Base-by-base conservation (phyloP, 2,113 vertebrate species). In the Reinhardtius hippoglossoides region DNA sequence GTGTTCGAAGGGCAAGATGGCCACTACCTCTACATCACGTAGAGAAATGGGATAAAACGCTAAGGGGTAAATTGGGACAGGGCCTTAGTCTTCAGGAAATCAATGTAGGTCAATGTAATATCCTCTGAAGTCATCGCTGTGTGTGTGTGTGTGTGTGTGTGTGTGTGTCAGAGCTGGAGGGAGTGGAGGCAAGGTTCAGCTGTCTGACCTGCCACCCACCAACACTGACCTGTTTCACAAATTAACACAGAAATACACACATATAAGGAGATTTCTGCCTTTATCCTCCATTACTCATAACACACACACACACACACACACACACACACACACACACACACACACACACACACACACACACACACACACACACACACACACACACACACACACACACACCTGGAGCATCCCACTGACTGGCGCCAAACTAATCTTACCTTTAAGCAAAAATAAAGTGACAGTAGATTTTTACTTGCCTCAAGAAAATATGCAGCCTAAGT, bases 371-470 rank as follows among this genome's bases (percentile, higher is more conserved):
- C 27, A 31, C 5, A 31, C 27, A 31, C 27, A 31, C 27, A 31
- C 27, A 31, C 31, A 31, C 6, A 31, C 31, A 31, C 48, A 58
- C 50, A 74, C 37, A 69, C 67, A 78, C 60, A 84, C 40, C 63
- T 80, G 55, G 6, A 74, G 59, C 31, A 23, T 67, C 44, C 31
- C 31, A 66, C 50, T 48, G 35, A 68, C 67, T 75, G 79, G 74
- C 44, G 27, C 65, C 70, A 18, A 67, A 80, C 61, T 76, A 87
- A 85, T 87, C 79, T 72, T 9, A 71, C 40, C 58, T 76, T 35
- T 26, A 60, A 71, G 24, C 44, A 63, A 37, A 60, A 57, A 59
- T 31, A 71, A 35, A 63, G 40, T 46, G 58, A 74, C 48, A 78
- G 48, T 80, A 40, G 65, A 69, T 26, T 68, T 35, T 52, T 12